Percentiles rank a stretch among this genome's conserved stretches.
Evolutionary conservation across 2,888 invertebrate species (phyloP).

Genomic region (Polyommatus icarus): DNA sequence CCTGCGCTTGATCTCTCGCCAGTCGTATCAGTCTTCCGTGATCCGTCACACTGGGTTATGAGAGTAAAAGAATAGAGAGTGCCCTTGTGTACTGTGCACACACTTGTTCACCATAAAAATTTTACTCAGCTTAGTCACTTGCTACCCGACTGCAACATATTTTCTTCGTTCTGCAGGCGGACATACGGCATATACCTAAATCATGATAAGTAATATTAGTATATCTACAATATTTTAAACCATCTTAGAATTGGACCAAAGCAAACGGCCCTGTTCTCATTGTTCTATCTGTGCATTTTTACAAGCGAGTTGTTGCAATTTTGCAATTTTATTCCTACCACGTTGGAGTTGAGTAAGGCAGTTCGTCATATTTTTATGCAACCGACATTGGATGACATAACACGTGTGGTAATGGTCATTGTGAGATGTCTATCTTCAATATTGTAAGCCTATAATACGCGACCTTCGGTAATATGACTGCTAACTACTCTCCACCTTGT

Average conservation of each 20-base stretch:
- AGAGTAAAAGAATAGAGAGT: too few species aligned
- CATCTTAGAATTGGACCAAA: neutral
- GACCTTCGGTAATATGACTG: constrained; percentile 2
- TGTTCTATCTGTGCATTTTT: constrained; percentile 21
- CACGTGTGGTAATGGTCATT: constrained; percentile 25
- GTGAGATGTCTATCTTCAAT: constrained; percentile 37
- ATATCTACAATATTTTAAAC: neutral
- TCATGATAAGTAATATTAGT: neutral
- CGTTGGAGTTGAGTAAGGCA: constrained; percentile 29
- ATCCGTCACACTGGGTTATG: too few species aligned
- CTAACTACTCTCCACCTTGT: neutral
- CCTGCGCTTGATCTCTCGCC: too few species aligned
- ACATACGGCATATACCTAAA: neutral
- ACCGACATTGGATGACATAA: constrained; percentile 30
- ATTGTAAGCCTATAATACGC: constrained; percentile 11
- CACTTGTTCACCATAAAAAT: neutral
- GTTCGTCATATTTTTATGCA: constrained; percentile 33
- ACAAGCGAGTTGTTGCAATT: constrained; percentile 19
- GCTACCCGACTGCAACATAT: neutral
- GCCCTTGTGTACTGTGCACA: too few species aligned
- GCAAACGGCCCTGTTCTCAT: neutral
- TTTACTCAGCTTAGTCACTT: neutral
- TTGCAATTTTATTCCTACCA: constrained; percentile 29
- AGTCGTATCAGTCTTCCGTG: too few species aligned
- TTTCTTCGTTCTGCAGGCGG: too few species aligned